Base-by-base conservation (phyloP, 2,888 invertebrate genomes). In the Pogonocherus hispidulus region DNA sequence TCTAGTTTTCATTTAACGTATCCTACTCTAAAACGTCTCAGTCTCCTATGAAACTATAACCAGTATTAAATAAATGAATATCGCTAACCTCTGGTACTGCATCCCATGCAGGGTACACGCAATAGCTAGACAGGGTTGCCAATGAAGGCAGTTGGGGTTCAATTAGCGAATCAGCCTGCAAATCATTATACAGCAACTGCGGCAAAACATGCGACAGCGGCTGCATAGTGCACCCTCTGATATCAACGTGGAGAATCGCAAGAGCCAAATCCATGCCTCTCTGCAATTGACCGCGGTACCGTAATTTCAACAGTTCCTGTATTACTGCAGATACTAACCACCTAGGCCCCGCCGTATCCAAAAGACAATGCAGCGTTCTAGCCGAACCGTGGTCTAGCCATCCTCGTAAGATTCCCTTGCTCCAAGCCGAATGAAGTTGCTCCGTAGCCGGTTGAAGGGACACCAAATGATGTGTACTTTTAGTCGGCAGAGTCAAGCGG, bases 201-300 rank as follows among this genome's bases (percentile, higher is more conserved):
- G 94, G 96, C 76, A 93, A 86, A 66, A 95, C 91, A 84, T 93
- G 90, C 47, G 92, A 88, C 65, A 95, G 82, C 57, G 95, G 86
- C 62, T 95, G 93, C 76, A 93, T 89, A 1, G 96, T 94, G 81
- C 94, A 94, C 72, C 91, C 91, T 81, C 94, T 93, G 77, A 97
- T 94, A 81, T 97, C 94, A 70, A 97, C 90, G 86, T 97, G 96
- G 82, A 96, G 93, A 79, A 97, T 90, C 0, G 96, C 94, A 78
- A 95, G 91, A 0, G 94, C 93, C 74, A 97, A 88, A 82, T 96
- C 95, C 55, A 95, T 93, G 14, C 94, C 94, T 81, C 92, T 90
- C 79, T 92, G 91, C 77, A 96, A 86, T 78, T 94, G 93, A 78
- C 92, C 91, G 60, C 85, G 83, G 69, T 89, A 93, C 60, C 76